Conservation (phyloP, 2,113 vertebrate species). For the Syrmaticus mikado region DNA sequence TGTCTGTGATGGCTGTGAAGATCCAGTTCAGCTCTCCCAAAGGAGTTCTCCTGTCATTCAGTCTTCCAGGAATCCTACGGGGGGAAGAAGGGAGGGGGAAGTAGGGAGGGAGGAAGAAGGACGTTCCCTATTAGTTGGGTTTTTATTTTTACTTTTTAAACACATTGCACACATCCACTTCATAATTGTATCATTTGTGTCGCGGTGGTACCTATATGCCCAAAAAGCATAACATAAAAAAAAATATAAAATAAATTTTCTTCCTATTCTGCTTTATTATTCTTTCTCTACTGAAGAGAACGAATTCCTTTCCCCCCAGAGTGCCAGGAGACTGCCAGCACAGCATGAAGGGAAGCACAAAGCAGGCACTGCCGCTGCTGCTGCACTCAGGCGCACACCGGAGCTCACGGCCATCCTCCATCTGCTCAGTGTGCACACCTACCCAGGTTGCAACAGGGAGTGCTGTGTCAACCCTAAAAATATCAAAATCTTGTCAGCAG, state of each 20-base stretch:
- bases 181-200: not conserved
- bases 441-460: not conserved
- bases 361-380: not conserved
- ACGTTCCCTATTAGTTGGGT: not conserved
- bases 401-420: not conserved
- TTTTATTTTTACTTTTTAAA: not conserved
- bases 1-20: slow-evolving; percentile 98
- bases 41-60: slow-evolving; percentile 96
- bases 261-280: not conserved
- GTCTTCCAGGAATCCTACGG: slow-evolving; percentile 92
- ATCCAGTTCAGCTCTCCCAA: slow-evolving; percentile 99
- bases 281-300: not conserved
- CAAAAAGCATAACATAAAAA: not conserved
- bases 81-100: accelerated
- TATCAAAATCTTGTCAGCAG: not conserved
- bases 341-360: not conserved
- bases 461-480: not conserved
- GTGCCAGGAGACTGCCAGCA: too few species aligned
- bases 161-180: accelerated
- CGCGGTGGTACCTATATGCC: not conserved
- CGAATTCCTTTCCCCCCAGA: not conserved
- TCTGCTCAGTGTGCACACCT: accelerated
- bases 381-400: not conserved
- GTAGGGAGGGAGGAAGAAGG: not conserved
- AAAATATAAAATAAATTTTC: not conserved